phyloP scores from a whole-genome alignment of 2,113 vertebrate genomes.

The Vidua chalybeata region DNA sequence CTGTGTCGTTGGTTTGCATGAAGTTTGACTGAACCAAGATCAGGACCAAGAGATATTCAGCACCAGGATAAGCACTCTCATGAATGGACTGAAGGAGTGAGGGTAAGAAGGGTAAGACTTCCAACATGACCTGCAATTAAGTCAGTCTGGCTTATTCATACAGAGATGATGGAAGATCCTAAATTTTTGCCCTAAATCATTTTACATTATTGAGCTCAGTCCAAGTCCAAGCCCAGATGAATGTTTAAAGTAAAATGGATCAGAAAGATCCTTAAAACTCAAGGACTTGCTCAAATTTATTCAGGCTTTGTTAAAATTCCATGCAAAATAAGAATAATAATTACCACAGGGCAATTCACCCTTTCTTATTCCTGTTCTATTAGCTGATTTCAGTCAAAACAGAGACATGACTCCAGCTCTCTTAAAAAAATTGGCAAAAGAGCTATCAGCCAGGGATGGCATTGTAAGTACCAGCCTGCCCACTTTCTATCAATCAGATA shows the following conservation, averaged over 20 bases:
- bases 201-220: not conserved
- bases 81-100: fast-evolving
- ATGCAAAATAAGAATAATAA: constrained; percentile 8
- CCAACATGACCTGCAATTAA: not conserved
- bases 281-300: not conserved
- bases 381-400: constrained; percentile 20
- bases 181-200: not conserved
- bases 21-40: not conserved
- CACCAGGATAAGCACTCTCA: not conserved
- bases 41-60: not conserved
- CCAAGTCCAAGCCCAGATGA: not conserved
- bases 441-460: constrained; percentile 20
- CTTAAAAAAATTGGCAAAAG: constrained; percentile 19
- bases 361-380: not conserved
- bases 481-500: constrained; percentile 57
- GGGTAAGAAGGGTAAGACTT: not conserved
- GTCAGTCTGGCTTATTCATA: not conserved
- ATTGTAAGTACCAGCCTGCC: constrained; percentile 48
- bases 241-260: not conserved
- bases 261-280: not conserved
- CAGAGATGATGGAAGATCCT: not conserved
- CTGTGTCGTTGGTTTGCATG: fast-evolving
- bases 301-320: not conserved
- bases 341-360: not conserved
- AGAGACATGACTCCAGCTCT: not conserved